Base-by-base conservation (phyloP, 2,888 invertebrate species). In the Furcula furcula region DNA sequence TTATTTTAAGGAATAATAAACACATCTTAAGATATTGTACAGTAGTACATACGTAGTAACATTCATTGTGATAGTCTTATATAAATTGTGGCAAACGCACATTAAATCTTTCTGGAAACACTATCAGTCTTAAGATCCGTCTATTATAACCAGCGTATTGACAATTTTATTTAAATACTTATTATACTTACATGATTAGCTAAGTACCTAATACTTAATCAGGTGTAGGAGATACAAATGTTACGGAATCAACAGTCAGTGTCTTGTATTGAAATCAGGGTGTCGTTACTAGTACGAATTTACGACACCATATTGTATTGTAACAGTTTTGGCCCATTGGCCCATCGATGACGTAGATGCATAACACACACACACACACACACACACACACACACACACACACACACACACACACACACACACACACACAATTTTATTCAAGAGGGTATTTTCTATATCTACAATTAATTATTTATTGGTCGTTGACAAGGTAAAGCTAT, bases 121-220 rank as follows among this genome's bases (percentile, higher is more conserved):
- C n/a, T 40, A 30, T 81, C 82, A 80, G 80, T 81, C 82, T 83
- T 78, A 82, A 81, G 80, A 80, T 81, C 82, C 76, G 79, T 81
- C 77, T 79, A 80, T 82, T 82, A 81, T 75, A 69, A 73, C 72
- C 61, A 51, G 47, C 52, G 36, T 53, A 58, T 58, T 47, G 51
- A 52, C 54, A 55, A 35, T 36, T 42, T 41, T 46, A 48, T 51
- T 34, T 54, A 57, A 55, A 9, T 18, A 28, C 14, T 10, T 10
- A 29, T 10, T 29, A 18, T 10, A 14, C 2, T 26, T 26, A 23
- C 11, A 23, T 9, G 11, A 11, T 29, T 19, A 13, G n/a, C 21
- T 30, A 20, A 3, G 29, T 29, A 18, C 3, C 7, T 20, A 19
- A 12, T 21, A 21, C 7, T 15, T 19, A 19, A 19, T 7, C n/a